Conservation (phyloP, 2,888 invertebrate species). For the Byasa hedistus region DNA sequence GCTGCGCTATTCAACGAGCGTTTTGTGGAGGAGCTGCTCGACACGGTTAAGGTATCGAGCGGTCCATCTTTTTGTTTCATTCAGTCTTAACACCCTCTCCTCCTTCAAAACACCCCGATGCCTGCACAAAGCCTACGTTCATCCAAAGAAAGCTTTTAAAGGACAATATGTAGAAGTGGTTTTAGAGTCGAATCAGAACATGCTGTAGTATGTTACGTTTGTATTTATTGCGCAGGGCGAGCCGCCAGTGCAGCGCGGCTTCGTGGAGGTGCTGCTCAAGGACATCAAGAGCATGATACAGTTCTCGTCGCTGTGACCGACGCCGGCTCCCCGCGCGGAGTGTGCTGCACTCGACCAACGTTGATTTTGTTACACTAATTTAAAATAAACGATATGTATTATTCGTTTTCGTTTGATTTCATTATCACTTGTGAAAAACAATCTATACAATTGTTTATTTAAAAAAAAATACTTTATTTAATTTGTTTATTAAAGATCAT, state of each 20-base stretch:
- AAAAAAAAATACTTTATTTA: no score
- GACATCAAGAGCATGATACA: slow-evolving; percentile 90
- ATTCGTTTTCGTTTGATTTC: neutral
- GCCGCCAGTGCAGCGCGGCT: slow-evolving; percentile 82
- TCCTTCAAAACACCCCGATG: no score
- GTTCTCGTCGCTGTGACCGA: slow-evolving; percentile 81
- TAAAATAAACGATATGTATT: slow-evolving; percentile 37
- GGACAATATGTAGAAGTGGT: no score
- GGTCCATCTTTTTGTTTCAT: neutral
- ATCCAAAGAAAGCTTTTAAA: no score
- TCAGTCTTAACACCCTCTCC: no score
- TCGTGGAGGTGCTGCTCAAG: slow-evolving; percentile 86
- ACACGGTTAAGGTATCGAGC: slow-evolving; percentile 80
- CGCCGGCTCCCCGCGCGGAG: neutral
- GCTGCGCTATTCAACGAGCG: slow-evolving; percentile 88
- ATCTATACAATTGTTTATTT: no score
- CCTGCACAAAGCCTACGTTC: no score
- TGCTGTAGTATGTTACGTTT: no score
- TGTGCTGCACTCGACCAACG: no score
- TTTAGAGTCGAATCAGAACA: no score
- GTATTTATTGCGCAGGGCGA: slow-evolving; percentile 70
- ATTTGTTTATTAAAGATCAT: no score
- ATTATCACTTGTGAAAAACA: no score
- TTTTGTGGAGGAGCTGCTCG: slow-evolving; percentile 86
- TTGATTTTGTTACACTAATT: slow-evolving; percentile 22